Conservation (phyloP, 2,797 vertebrate species). For the Centroberyx gerrardi region DNA sequence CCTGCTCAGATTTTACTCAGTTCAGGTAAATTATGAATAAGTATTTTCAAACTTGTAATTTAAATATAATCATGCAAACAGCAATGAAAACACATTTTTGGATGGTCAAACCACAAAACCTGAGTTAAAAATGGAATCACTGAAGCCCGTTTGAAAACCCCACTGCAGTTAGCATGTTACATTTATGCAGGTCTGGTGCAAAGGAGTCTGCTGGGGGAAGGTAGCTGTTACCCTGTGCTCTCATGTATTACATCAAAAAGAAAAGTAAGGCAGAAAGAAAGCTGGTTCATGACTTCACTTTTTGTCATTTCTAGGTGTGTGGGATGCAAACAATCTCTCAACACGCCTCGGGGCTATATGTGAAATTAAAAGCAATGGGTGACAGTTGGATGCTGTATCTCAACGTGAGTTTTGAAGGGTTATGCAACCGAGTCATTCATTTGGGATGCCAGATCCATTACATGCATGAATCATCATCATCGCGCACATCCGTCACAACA, state of each 20-base stretch:
- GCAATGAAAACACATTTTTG: constrained; percentile 41
- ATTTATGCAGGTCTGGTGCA: constrained; percentile 21
- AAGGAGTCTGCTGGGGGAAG: constrained; percentile 21
- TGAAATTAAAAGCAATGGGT: constrained; percentile 69
- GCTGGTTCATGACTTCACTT: neutral
- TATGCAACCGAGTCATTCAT: constrained; percentile 61
- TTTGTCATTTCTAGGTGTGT: constrained; percentile 37
- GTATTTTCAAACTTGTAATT: constrained; percentile 61
- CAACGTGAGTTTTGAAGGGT: constrained; percentile 56
- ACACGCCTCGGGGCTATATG: constrained; percentile 41
- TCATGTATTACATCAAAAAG: constrained; percentile 17
- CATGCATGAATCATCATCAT: constrained; percentile 72
- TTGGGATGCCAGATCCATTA: constrained; percentile 69
- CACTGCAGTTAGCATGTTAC: neutral
- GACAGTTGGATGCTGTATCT: constrained; percentile 59
- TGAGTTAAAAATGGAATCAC: constrained; percentile 16
- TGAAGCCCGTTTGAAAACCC: constrained; percentile 41
- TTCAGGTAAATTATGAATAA: constrained; percentile 71
- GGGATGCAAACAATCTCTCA: constrained; percentile 45
- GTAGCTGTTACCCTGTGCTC: constrained; percentile 33
- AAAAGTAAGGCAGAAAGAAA: constrained; percentile 9
- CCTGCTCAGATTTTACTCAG: constrained; percentile 69
- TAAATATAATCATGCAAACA: constrained; percentile 48
- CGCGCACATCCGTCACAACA: constrained; percentile 58
- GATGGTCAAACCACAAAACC: constrained; percentile 13